Base-by-base conservation (phyloP, 2,113 vertebrate genomes). In the Jaculus jaculus region DNA sequence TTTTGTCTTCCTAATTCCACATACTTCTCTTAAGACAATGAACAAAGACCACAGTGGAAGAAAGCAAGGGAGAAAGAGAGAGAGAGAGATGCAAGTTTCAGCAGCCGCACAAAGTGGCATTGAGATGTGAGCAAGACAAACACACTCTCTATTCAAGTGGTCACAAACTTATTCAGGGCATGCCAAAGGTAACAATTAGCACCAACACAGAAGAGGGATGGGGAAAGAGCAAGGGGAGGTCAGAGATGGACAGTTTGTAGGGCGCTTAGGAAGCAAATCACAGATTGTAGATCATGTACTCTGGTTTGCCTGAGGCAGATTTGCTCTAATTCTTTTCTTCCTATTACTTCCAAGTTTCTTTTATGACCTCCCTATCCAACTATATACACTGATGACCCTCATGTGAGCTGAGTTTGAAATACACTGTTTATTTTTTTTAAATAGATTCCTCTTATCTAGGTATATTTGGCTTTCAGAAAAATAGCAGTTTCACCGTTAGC, bases 161-260 rank as follows among this genome's bases (percentile, higher is more conserved):
- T 16, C 63, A 93, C 78, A 92, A 92, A 84, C 65, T 61, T 42
- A 17, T 92, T 95, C 7, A 20, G 68, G 89, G 34, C 26, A 7
- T 12, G 85, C 65, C 84, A 95, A 92, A 97, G 95, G 97, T 97
- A 93, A 93, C 85, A 94, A 89, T 96, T 85, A 86, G 61, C 51
- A 90, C 85, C 79, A 68, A 5, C 26, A 32, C 61, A 78, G 34
- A 42, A 54, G 30, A 60, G 82, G 77, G 42, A 12, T 1, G 24
- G 0, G 6, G 63, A 47, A 51, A 71, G 71, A 75, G 32, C 18
- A 32, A 51, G 39, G 4, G 0, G 6, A 68, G 74, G 58, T 42
- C 84, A 26, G 69, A 93, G 77, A 81, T 3, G 47, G 26, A 69
- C 69, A 18, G 42, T 37, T 26, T 66, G 81, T 84, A 34, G 23